These are phyloP conservation scores for Callaeas wilsoni DNA, from an alignment of 2,113 vertebrate species.

Conservation along the genomic window DNA sequence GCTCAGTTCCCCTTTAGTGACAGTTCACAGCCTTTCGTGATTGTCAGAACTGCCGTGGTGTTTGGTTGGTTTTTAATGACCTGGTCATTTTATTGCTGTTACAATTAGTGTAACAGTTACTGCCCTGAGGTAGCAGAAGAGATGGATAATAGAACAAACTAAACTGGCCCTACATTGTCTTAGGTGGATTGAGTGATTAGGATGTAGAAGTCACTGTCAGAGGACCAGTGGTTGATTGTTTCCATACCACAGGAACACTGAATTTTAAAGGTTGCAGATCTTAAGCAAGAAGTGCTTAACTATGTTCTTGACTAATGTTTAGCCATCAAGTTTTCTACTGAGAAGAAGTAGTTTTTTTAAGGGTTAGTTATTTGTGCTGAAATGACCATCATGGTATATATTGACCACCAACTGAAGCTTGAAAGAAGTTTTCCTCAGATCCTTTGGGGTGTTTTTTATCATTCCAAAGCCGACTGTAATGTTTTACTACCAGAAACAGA, in stretches of 20 bases:
- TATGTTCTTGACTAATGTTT: neutral
- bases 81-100: neutral
- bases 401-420: neutral
- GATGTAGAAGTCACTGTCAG: neutral
- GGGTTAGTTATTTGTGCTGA: neutral
- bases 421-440: neutral
- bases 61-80: neutral
- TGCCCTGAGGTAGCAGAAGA: neutral
- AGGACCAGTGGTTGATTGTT: neutral
- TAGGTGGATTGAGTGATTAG: neutral
- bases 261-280: neutral
- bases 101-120: neutral
- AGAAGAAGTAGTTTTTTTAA: neutral
- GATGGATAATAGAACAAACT: neutral
- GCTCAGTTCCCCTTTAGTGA: neutral
- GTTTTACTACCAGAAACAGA: neutral
- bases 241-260: neutral
- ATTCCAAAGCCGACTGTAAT: neutral
- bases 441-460: neutral
- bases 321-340: neutral
- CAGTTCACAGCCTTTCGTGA: fast-evolving
- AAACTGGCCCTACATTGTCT: neutral
- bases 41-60: neutral
- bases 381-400: neutral
- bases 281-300: neutral